These are phyloP conservation scores for Candoia aspera DNA, from an alignment of 2,113 vertebrate species.

Conservation along the genomic window DNA sequence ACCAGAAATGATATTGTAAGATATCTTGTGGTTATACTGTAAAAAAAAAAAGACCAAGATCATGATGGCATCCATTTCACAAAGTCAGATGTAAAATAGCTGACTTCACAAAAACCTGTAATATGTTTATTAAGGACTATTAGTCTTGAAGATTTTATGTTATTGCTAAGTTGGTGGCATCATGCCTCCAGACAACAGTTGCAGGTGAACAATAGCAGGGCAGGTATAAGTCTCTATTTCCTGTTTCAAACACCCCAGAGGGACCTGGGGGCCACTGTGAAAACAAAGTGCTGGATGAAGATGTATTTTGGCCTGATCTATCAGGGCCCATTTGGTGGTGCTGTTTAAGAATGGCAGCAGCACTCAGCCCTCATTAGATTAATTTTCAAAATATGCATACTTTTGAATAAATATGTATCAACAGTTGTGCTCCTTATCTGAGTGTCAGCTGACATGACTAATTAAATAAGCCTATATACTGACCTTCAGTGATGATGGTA, in stretches of 20 bases:
- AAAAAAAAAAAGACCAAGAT: not conserved
- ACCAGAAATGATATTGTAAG: not conserved
- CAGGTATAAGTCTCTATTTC: not conserved
- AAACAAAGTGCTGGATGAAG: not conserved
- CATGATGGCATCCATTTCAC: not conserved
- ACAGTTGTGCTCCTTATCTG: not conserved
- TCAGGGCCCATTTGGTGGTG: not conserved
- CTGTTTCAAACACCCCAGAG: not conserved
- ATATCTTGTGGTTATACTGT: not conserved
- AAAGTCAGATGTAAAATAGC: not conserved
- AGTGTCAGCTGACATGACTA: not conserved
- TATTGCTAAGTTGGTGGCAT: not conserved
- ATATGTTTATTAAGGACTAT: not conserved
- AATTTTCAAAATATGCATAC: not conserved
- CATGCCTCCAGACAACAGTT: not conserved
- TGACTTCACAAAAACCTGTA: not conserved
- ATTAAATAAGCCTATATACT: not conserved
- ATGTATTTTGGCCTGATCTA: not conserved
- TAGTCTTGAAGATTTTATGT: not conserved
- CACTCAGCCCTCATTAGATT: not conserved
- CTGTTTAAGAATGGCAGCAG: not conserved
- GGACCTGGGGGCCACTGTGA: not conserved
- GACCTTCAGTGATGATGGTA: not conserved
- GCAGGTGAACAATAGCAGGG: not conserved
- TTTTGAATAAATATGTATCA: not conserved